Evolutionary conservation across 1,140 invertebrate species (phyloP), one percentile per base, ranked within the genome.

Genomic region (Spodoptera frugiperda): DNA sequence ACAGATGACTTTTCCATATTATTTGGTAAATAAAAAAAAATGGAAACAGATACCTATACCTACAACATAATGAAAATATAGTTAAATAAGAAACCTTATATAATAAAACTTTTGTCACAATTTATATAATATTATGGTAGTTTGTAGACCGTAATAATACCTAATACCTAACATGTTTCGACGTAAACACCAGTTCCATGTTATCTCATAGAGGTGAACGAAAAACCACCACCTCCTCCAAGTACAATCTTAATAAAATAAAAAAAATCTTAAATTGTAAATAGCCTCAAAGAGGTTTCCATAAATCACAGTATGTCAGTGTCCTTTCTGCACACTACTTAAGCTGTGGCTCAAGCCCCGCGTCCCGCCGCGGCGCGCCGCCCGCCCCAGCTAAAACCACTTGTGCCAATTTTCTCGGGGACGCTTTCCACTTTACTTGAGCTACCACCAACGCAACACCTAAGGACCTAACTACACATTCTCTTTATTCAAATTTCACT

Each of bases 341-440:
- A 74, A 14, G 76, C 74, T 84, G 72, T 80, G 17, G 55, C 79
- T 85, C 51, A 14, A 71, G 63, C 80, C 78, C 79, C 85, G 77
- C 83, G 72, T 80, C 81, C 79, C 77, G 74, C 78, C 67, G 71
- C 82, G 71, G 84, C 81, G 80, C 75, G 80, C 76, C 84, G 84
- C 82, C 86, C 86, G 82, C 80, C 87, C 84, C 81, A 83, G 87
- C 90, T 93, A 90, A 93, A 92, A 92, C 91, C 90, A 93, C 92
- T 93, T 93, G 91, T 93, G 92, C 92, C 92, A 93, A 93, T 93
- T 93, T 93, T 93, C 92, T 92, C 81, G 84, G 89, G 84, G 91
- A 91, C 90, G 92, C 87, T 86, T 91, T 90, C 89, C 89, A 92
- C 86, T 93, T 92, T 90, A 89, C 91, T 92, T 89, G 87, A 89